A percentile compares a stretch with the other conserved stretches of the same genome.
Conservation (phyloP, 2,797 vertebrate species). For the Anguilla anguilla region DNA sequence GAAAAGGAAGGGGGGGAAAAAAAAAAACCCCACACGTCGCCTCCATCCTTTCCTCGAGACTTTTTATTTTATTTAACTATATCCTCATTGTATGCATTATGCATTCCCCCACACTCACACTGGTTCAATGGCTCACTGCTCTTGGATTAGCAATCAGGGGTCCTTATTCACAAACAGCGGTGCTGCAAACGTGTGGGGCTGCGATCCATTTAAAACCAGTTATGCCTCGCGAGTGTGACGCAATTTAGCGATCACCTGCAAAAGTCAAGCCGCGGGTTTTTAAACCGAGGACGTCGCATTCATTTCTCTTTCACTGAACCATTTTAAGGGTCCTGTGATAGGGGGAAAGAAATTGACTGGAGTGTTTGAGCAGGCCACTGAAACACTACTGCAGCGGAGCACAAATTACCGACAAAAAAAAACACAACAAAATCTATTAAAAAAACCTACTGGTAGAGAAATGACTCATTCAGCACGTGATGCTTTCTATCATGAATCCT, state of each 20-base stretch:
- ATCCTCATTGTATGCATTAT: conserved; percentile 72
- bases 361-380: not conserved
- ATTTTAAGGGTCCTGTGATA: not conserved
- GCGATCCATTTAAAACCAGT: conserved; percentile 9
- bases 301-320: not conserved
- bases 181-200: conserved; percentile 4
- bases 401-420: not conserved
- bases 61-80: conserved; percentile 74
- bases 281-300: not conserved
- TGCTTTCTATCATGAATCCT: not conserved
- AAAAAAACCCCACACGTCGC: conserved; percentile 20
- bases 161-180: conserved; percentile 18
- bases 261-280: conserved; percentile 7
- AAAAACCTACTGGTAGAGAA: not conserved
- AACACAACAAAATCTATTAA: conserved; percentile 1
- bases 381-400: not conserved
- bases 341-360: not conserved
- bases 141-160: conserved; percentile 14
- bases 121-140: not conserved
- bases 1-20: conserved; percentile 35
- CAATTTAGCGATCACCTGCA: conserved; percentile 20
- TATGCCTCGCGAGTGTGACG: not conserved
- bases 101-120: conserved; percentile 49
- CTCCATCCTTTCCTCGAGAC: conserved; percentile 64
- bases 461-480: conserved; percentile 10